These are phyloP conservation scores for Phyllostomus discolor DNA, from an alignment of 2,113 vertebrate genomes.

Conservation along the genomic window DNA sequence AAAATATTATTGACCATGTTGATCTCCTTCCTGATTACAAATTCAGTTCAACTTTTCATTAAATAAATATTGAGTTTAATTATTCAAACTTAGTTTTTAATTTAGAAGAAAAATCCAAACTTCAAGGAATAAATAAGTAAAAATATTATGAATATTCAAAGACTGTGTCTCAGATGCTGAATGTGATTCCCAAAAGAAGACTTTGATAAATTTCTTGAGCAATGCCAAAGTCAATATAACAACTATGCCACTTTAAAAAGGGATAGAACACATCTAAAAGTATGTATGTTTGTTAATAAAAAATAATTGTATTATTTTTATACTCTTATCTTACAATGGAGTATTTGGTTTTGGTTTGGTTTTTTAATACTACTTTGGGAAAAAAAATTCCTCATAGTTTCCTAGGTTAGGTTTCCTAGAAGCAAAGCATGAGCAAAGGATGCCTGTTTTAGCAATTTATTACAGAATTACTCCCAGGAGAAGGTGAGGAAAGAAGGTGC, in stretches of 20 bases:
- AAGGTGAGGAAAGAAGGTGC: not conserved
- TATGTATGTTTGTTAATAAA: not conserved
- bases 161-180: not conserved
- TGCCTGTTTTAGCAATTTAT: not conserved
- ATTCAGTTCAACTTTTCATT: not conserved
- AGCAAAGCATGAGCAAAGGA: not conserved
- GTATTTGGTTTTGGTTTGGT: not conserved
- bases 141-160: not conserved
- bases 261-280: not conserved
- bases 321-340: not conserved
- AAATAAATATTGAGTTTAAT: not conserved
- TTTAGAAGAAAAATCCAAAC: not conserved
- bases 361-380: not conserved
- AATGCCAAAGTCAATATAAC: not conserved
- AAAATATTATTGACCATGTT: not conserved
- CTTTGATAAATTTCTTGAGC: not conserved
- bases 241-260: not conserved
- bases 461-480: not conserved
- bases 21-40: not conserved
- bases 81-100: not conserved
- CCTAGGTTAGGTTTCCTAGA: not conserved
- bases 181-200: not conserved
- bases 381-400: not conserved
- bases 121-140: not conserved
- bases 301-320: not conserved